A percentile compares a stretch with the other conserved stretches of the same genome.
Evolutionary conservation across 2,797 vertebrate species (phyloP).

Genomic region (Helarctos malayanus): DNA sequence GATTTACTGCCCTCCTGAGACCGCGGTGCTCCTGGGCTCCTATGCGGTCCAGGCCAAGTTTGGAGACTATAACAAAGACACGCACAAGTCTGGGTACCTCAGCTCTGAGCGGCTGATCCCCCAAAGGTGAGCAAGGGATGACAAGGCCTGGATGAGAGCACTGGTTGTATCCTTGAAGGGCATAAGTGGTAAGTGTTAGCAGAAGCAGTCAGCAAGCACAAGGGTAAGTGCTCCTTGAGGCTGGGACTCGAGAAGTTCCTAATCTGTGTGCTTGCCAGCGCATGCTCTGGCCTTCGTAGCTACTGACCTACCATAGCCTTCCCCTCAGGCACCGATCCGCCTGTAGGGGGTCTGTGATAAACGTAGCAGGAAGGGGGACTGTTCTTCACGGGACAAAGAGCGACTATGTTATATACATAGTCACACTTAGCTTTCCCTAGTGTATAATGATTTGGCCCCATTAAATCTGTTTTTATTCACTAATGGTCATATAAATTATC

Average conservation of each 20-base stretch:
- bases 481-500: neutral
- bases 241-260: neutral
- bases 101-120: slow-evolving; percentile 95
- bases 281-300: neutral
- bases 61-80: slow-evolving; percentile 95
- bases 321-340: neutral
- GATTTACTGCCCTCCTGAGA: slow-evolving; percentile 98
- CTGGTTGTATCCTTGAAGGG: neutral
- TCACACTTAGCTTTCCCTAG: neutral
- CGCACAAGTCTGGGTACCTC: slow-evolving; percentile 95
- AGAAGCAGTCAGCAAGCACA: neutral
- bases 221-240: neutral
- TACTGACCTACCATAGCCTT: neutral
- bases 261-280: neutral
- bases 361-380: neutral
- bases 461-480: neutral
- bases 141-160: neutral
- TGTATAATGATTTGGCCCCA: neutral
- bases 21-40: slow-evolving; percentile 97
- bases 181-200: accelerated
- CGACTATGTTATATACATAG: accelerated
- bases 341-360: neutral
- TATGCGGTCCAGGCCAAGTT: slow-evolving; percentile 98
- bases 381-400: neutral
- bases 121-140: slow-evolving; percentile 91